These are phyloP conservation scores for Scelioninae gen. 1 DNA, from an alignment of 2,888 invertebrate species.

Conservation along the genomic window DNA sequence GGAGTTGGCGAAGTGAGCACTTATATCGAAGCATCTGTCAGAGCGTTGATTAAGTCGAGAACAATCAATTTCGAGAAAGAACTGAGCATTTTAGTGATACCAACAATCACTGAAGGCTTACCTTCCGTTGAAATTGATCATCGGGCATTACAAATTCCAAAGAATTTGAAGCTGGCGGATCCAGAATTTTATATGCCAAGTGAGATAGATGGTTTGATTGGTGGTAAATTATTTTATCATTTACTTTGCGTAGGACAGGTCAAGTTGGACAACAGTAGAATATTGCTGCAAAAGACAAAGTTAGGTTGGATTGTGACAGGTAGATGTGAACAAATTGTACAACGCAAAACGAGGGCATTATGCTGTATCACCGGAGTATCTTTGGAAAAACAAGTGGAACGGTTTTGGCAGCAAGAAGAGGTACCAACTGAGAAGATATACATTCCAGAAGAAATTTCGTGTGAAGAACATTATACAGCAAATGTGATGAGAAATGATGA, in stretches of 20 bases:
- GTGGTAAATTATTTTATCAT: constrained; percentile 53
- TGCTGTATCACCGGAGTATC: too few species aligned
- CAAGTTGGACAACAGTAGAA: background rate
- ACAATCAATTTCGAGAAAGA: background rate
- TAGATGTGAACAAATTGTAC: too few species aligned
- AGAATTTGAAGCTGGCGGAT: constrained; percentile 65
- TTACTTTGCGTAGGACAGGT: constrained; percentile 59
- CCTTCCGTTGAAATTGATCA: constrained; percentile 11
- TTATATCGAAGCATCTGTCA: background rate
- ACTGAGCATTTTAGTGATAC: constrained; percentile 9
- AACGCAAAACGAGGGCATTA: too few species aligned
- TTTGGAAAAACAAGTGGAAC: constrained; percentile 27
- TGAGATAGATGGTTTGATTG: constrained; percentile 64
- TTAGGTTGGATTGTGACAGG: constrained; percentile 68
- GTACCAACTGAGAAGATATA: background rate
- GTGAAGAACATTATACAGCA: constrained; percentile 29
- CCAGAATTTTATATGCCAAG: constrained; percentile 35
- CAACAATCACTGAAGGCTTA: constrained; percentile 11
- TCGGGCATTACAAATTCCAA: background rate
- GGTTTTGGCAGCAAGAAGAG: constrained; percentile 40
- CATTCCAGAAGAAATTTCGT: constrained; percentile 24
- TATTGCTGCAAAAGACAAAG: constrained; percentile 60
- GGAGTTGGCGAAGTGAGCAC: constrained; percentile 21
- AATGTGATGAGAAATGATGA: background rate
- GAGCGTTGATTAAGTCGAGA: constrained; percentile 12